A percentile compares a stretch with the other conserved stretches of the same genome.
phyloP scores from a whole-genome alignment of 1,140 invertebrate genomes.

The Globodera rostochiensis region DNA sequence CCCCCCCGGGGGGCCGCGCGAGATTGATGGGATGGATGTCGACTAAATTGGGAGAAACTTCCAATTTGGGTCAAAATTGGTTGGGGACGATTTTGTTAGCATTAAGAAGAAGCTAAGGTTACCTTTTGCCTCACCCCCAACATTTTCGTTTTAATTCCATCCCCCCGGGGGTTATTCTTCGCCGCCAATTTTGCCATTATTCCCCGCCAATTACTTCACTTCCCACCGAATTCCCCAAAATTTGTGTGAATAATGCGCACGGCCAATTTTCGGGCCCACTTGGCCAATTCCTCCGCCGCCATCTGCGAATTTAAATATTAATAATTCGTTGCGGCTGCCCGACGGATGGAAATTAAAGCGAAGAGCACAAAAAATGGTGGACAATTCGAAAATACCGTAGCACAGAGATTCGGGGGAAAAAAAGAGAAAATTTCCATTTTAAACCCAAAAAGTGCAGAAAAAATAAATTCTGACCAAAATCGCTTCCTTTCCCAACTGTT shows the following conservation, averaged over 20 bases:
- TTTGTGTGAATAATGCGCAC: neutral
- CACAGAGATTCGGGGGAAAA: neutral
- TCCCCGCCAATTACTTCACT: neutral
- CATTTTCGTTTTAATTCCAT: too few relatives aligned
- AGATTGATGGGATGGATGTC: neutral
- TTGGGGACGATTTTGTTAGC: neutral
- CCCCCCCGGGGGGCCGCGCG: too few relatives aligned
- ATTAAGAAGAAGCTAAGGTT: neutral
- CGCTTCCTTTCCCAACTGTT: too few relatives aligned
- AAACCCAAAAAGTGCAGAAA: neutral
- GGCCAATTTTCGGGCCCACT: neutral
- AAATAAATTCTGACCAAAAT: neutral
- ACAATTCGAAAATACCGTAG: neutral
- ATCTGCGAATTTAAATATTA: constrained; percentile 6
- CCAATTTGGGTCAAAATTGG: neutral
- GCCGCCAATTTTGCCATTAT: neutral
- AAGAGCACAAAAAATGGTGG: constrained; percentile 4
- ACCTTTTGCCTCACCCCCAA: neutral
- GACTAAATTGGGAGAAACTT: neutral
- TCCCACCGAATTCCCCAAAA: neutral
- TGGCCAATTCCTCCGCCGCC: neutral
- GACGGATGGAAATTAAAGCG: neutral
- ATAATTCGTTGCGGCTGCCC: neutral
- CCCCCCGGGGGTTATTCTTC: too few relatives aligned
- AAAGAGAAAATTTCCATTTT: constrained; percentile 11